A percentile compares a stretch with the other conserved stretches of the same genome.
phyloP scores from a whole-genome alignment of 2,888 invertebrate genomes.

The Choreutis nemorana region DNA sequence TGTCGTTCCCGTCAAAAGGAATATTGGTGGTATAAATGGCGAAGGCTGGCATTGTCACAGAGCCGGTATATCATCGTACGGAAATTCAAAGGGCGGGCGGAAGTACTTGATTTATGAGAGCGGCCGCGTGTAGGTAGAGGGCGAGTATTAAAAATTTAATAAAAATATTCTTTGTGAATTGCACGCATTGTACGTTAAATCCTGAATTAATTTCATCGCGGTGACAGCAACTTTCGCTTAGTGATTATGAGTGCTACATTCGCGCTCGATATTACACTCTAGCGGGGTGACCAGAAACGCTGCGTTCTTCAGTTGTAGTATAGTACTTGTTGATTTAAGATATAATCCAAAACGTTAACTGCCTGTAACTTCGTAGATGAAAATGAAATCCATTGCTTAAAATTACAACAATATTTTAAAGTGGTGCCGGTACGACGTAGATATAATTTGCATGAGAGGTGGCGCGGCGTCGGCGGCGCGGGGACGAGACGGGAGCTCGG shows the following conservation, averaged over 20 bases:
- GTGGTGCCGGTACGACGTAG: too few species aligned
- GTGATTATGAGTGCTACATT: too few species aligned
- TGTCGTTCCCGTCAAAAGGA: conserved; percentile 36
- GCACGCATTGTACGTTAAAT: conserved; percentile 22
- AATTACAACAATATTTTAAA: too few species aligned
- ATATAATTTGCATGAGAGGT: conserved; percentile 41
- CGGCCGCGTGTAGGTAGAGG: conserved; percentile 41
- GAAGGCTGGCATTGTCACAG: conserved; percentile 48
- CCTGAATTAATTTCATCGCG: conserved; percentile 18
- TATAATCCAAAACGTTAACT: too few species aligned
- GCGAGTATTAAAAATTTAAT: conserved; percentile 54
- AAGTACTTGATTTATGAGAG: conserved; percentile 57
- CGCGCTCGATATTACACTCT: too few species aligned
- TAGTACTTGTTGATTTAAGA: too few species aligned
- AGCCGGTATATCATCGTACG: conserved; percentile 48
- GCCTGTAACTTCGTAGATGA: too few species aligned
- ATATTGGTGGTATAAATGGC: conserved; percentile 39
- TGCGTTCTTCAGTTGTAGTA: too few species aligned
- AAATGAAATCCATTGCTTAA: too few species aligned
- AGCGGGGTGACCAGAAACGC: too few species aligned
- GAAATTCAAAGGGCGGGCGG: conserved; percentile 55
- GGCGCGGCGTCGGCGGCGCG: conserved; percentile 12
- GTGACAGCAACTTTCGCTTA: conserved; percentile 1
- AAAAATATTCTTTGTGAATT: conserved; percentile 52
- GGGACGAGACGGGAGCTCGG: conserved; percentile 14